A percentile compares a stretch with the other conserved stretches of the same genome.
Evolutionary conservation across 2,888 invertebrate genomes (phyloP).

Genomic region (Eristalis tenax): DNA sequence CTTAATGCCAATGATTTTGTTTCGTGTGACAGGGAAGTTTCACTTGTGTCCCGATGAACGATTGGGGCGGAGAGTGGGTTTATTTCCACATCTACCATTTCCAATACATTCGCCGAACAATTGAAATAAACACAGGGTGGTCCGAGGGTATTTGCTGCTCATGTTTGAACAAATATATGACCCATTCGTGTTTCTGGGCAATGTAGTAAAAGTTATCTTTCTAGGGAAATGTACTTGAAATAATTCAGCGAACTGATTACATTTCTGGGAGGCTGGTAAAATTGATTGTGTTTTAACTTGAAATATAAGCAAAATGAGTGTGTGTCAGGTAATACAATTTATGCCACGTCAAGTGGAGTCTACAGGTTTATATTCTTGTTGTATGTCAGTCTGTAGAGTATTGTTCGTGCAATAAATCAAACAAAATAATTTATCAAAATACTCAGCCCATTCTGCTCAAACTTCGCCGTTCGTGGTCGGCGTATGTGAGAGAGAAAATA

Average conservation of each 20-base stretch:
- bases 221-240: background rate
- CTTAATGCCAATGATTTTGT: conserved; percentile 19
- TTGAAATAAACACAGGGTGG: conserved; percentile 6
- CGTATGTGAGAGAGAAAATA: too few species aligned
- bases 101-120: conserved; percentile 42
- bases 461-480: too few species aligned
- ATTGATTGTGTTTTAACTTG: background rate
- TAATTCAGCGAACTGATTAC: background rate
- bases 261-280: background rate
- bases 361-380: too few species aligned
- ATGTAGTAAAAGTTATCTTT: background rate
- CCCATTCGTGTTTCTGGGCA: background rate
- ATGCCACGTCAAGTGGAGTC: too few species aligned
- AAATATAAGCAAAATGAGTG: too few species aligned
- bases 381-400: too few species aligned
- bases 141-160: background rate
- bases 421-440: too few species aligned
- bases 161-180: background rate
- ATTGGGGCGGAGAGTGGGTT: background rate
- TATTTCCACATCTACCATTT: background rate
- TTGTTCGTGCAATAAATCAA: too few species aligned
- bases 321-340: too few species aligned
- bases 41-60: background rate
- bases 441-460: too few species aligned
- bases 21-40: conserved; percentile 26